A percentile compares a stretch with the other conserved stretches of the same genome.
phyloP scores from a whole-genome alignment of 2,888 invertebrate species.

The Folsomia candida region DNA sequence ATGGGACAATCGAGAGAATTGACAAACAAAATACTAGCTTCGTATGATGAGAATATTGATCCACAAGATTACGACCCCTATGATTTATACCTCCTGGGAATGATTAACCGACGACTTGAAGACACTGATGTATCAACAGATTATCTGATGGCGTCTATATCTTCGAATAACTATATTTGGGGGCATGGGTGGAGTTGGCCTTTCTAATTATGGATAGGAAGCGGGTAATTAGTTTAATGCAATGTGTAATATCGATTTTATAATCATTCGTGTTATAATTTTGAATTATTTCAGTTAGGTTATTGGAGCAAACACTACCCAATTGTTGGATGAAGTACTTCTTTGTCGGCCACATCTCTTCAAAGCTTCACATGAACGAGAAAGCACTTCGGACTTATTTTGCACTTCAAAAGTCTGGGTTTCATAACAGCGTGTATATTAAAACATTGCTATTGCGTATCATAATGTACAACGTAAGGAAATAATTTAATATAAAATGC shows the following conservation, averaged over 20 bases:
- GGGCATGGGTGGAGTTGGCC: slow-evolving; percentile 92
- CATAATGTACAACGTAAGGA: slow-evolving; percentile 81
- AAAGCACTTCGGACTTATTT: slow-evolving; percentile 75
- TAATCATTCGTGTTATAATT: neutral
- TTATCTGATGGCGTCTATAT: slow-evolving; percentile 74
- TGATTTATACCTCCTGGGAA: slow-evolving; percentile 82
- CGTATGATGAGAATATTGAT: slow-evolving; percentile 40
- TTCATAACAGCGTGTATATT: slow-evolving; percentile 82
- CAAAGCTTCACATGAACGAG: slow-evolving; percentile 84
- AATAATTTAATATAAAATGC: neutral
- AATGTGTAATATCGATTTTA: neutral
- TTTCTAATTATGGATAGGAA: slow-evolving; percentile 79
- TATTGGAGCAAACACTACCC: slow-evolving; percentile 59
- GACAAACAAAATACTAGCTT: slow-evolving; percentile 42
- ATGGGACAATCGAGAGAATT: slow-evolving; percentile 44
- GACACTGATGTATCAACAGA: slow-evolving; percentile 74
- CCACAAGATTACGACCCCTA: slow-evolving; percentile 74
- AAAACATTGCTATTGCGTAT: slow-evolving; percentile 83
- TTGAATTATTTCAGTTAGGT: slow-evolving; percentile 48
- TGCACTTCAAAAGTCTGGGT: slow-evolving; percentile 72
- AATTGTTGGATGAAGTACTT: slow-evolving; percentile 93
- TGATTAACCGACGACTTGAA: slow-evolving; percentile 83
- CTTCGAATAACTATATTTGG: slow-evolving; percentile 83
- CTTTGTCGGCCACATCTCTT: slow-evolving; percentile 83
- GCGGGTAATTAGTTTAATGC: slow-evolving; percentile 56